Base-by-base conservation (phyloP, 1,140 invertebrate genomes). In the Phymorhynchus buccinoides region DNA sequence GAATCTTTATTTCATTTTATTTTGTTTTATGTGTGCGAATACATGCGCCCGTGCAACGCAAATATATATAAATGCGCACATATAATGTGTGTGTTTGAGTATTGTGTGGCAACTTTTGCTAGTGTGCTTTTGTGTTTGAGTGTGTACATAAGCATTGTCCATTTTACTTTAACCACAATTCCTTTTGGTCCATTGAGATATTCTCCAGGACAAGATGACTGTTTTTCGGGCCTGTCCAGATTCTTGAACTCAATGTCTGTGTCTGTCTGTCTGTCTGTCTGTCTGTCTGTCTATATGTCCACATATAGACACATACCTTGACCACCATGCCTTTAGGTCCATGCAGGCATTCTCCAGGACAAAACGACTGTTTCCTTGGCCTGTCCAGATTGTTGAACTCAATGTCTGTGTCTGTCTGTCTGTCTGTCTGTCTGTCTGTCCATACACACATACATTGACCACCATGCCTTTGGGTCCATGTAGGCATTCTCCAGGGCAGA, bases 251-350 rank as follows among this genome's bases (percentile, higher is more conserved):
- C 90, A 62, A 92, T 92, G 88, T 92, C 90, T 56, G 91, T 92
- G 88, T 92, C 73, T 92, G 90, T 56, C 91, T 92, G 88, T 92
- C 91, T n/a, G n/a, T n/a, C n/a, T n/a, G n/a, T n/a, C n/a, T n/a
- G n/a, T n/a, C n/a, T n/a, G n/a, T n/a, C n/a, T n/a, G n/a, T n/a
- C n/a, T n/a, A n/a, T n/a, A n/a, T n/a, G n/a, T n/a, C n/a, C n/a
- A n/a, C 77, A 84, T 79, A n/a, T n/a, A 41, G 42, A 1, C 6
- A 37, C 32, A 68, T 16, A 86, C 78, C 48, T 89, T 89, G 52
- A 90, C 81, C 12, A 85, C 78, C 39, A 85, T 41, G 6, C 86
- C 88, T 73, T 87, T 88, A 16, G 62, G 73, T 0, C 88, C 88
- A 42, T 48, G 41, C 52, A 87, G 83, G 73, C 88, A 88, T 22